Evolutionary conservation across 2,113 vertebrate genomes (phyloP).

Genomic region (Prolemur simus): DNA sequence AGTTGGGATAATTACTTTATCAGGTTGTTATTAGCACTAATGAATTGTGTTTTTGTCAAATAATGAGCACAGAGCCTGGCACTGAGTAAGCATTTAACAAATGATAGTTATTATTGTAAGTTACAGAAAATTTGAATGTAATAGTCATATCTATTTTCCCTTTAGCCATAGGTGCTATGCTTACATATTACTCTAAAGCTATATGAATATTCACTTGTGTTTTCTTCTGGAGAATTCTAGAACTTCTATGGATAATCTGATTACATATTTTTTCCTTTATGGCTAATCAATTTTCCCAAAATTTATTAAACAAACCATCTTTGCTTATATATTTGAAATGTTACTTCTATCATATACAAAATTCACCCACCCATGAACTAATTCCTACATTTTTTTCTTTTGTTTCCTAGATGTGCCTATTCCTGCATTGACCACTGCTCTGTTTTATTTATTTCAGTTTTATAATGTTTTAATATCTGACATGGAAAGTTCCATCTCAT

Average conservation of each 20-base stretch:
- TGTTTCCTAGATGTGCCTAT: not conserved
- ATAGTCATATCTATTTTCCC: not conserved
- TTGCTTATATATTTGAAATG: not conserved
- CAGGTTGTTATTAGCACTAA: not conserved
- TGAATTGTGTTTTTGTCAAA: not conserved
- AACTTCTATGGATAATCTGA: not conserved
- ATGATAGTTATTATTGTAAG: not conserved
- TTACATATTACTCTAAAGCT: not conserved
- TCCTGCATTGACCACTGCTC: not conserved
- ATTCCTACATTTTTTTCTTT: not conserved
- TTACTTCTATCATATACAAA: not conserved
- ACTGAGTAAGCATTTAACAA: not conserved
- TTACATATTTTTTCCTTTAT: not conserved
- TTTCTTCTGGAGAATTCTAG: not conserved
- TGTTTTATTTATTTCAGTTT: not conserved
- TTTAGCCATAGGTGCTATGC: not conserved
- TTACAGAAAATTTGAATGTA: not conserved
- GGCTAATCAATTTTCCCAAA: not conserved
- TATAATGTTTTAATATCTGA: not conserved
- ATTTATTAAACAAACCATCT: not conserved
- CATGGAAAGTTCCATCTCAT: not conserved
- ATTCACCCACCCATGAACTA: not conserved
- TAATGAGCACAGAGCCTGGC: not conserved
- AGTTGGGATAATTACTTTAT: not conserved
- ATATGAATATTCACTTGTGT: not conserved